phyloP scores from a whole-genome alignment of 2,888 invertebrate species.

The Phortica magna region DNA sequence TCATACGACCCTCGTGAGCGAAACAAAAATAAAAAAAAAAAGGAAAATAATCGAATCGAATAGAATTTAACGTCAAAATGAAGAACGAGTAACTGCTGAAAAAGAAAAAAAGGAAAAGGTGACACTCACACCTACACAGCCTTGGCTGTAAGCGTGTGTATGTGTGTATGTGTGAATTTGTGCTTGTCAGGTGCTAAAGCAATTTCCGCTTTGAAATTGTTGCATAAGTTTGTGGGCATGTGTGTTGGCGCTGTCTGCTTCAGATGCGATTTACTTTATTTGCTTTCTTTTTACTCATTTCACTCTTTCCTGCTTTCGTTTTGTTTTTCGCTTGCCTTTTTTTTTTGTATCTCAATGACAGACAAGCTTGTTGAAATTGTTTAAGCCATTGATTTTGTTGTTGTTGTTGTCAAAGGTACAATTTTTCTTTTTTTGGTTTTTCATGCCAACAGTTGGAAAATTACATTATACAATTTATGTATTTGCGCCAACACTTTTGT shows the following conservation, averaged over 20 bases:
- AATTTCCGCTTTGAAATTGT: slow-evolving; percentile 73
- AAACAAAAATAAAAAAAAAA: neutral
- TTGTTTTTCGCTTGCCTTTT: neutral
- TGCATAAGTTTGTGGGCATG: slow-evolving; percentile 68
- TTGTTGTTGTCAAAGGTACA: slow-evolving; percentile 6
- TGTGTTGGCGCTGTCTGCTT: slow-evolving; percentile 6
- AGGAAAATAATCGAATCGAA: slow-evolving; percentile 56
- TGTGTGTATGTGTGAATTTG: slow-evolving; percentile 55
- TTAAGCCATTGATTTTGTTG: slow-evolving; percentile 62
- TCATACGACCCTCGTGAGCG: neutral
- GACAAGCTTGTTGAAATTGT: slow-evolving; percentile 60
- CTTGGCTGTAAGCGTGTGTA: neutral
- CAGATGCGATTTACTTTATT: slow-evolving; percentile 38
- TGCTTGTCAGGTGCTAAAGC: slow-evolving; percentile 63
- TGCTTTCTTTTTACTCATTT: slow-evolving; percentile 29
- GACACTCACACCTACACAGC: neutral
- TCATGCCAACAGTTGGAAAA: slow-evolving; percentile 47
- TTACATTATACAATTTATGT: slow-evolving; percentile 73
- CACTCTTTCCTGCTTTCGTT: slow-evolving; percentile 53
- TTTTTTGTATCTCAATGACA: slow-evolving; percentile 42
- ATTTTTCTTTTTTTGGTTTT: slow-evolving; percentile 37
- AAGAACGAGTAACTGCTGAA: slow-evolving; percentile 67
- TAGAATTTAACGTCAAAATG: slow-evolving; percentile 71
- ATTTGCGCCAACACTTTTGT: slow-evolving; percentile 34
- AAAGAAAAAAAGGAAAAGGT: slow-evolving; percentile 44